Evolutionary conservation across 2,113 vertebrate genomes (phyloP), one percentile per base, ranked within the genome.

Genomic region (Indicator maculatus): DNA sequence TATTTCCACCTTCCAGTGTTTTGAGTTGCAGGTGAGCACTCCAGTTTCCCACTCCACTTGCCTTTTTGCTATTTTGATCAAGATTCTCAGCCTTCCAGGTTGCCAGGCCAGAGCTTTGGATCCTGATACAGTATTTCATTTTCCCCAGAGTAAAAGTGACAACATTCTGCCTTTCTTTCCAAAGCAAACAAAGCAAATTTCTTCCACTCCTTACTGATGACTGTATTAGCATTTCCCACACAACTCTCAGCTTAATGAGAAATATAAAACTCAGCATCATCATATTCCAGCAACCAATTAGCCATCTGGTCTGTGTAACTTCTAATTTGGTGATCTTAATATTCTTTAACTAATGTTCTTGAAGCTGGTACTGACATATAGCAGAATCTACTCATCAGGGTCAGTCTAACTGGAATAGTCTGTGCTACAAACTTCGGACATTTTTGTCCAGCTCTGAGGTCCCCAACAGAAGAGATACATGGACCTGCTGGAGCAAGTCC

Each of bases 271-370:
- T 73, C 66, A 74, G 59, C 52, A 83, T 89, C 94, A 93, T 94
- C 87, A 93, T 71, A 89, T 79, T 93, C 91, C 71, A 92, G 90
- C 87, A 92, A 75, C 45, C 84, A 91, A 91, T 94, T 89, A 94
- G 84, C 82, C 96, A 96, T 89, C 78, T 95, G 89, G 52, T 74
- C 71, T 69, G 11, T 69, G 70, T 27, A 83, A 91, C 44, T 88
- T 69, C 59, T 89, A 70, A 89, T 89, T 82, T 92, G 45, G 70
- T 5, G 6, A 41, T 77, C 4, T 23, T 77, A 83, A 67, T 77
- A 85, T 56, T 74, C 73, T 82, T 86, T 70, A 95, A 86, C 45
- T 77, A 78, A 94, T n/a, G 36, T 8, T 86, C 72, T 90, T 89
- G 63, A 93, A 95, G 91, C 8, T 58, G 63, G 45, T 72, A 86